phyloP scores from a whole-genome alignment of 2,888 invertebrate species.

The Drosophila kambysellisi region DNA sequence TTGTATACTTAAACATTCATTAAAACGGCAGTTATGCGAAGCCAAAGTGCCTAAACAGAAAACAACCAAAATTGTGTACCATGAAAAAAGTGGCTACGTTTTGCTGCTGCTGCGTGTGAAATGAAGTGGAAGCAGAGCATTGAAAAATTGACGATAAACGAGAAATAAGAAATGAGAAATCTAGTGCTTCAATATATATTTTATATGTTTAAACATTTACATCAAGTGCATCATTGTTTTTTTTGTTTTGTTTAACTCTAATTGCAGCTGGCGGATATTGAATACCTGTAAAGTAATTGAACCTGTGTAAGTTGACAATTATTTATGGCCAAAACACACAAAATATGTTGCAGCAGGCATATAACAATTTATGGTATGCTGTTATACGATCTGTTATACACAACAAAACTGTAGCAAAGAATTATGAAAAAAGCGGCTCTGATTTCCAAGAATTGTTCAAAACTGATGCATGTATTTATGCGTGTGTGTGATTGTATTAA shows the following conservation, averaged over 20 bases:
- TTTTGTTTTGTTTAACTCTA: constrained; percentile 40
- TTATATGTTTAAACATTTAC: constrained; percentile 24
- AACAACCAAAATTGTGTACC: constrained; percentile 38
- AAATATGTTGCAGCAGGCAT: constrained; percentile 30
- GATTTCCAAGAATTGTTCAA: constrained; percentile 60
- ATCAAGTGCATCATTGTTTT: constrained; percentile 40
- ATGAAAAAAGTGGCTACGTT: constrained; percentile 63
- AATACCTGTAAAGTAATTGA: constrained; percentile 31
- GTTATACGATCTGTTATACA: constrained; percentile 60
- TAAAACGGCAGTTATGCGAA: background rate
- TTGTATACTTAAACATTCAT: background rate
- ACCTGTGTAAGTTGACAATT: constrained; percentile 52
- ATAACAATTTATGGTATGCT: constrained; percentile 33
- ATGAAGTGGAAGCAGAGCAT: constrained; percentile 51
- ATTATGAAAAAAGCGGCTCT: constrained; percentile 48
- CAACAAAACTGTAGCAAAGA: constrained; percentile 62
- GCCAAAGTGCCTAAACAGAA: constrained; percentile 14
- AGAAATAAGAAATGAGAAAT: constrained; percentile 43
- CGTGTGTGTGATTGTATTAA: constrained; percentile 29
- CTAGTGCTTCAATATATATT: constrained; percentile 31
- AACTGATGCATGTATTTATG: constrained; percentile 7
- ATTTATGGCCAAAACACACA: constrained; percentile 40
- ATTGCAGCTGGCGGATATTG: constrained; percentile 46
- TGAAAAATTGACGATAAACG: constrained; percentile 48
- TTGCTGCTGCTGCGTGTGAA: constrained; percentile 44